Percentiles rank a stretch among this genome's conserved stretches.
Conservation (phyloP, 2,797 vertebrate species). For the Rallus crepitans region DNA sequence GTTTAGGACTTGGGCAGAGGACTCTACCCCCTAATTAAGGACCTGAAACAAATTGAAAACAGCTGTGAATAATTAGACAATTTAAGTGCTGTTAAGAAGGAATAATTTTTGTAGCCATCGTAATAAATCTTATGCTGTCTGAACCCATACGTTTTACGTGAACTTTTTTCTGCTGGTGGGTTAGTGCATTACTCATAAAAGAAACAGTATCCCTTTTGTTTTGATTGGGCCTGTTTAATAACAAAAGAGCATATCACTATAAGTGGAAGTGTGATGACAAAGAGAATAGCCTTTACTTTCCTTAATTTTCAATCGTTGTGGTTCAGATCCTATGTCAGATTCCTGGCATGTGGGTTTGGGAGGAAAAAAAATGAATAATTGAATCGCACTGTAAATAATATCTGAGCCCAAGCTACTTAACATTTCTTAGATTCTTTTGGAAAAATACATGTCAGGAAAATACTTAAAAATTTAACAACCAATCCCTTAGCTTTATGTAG, state of each 20-base stretch:
- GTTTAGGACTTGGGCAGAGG: conserved; percentile 82
- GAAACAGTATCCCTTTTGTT: conserved; percentile 96
- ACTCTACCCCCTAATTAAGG: conserved; percentile 91
- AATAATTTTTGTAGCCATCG: conserved; percentile 95
- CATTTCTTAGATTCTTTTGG: conserved; percentile 17
- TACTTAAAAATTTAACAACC: not conserved
- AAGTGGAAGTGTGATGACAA: conserved; percentile 75
- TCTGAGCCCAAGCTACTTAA: conserved; percentile 17
- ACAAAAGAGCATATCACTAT: conserved; percentile 82
- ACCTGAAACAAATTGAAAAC: conserved; percentile 89
- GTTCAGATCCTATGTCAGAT: conserved; percentile 56
- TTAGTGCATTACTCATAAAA: conserved; percentile 95
- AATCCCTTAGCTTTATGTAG: not conserved
- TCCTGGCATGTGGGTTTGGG: conserved; percentile 33
- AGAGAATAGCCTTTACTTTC: conserved; percentile 62
- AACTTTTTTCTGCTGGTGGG: conserved; percentile 84
- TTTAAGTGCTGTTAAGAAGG: conserved; percentile 95
- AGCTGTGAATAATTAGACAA: conserved; percentile 99
- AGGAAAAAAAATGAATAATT: not conserved
- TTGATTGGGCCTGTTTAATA: conserved; percentile 91
- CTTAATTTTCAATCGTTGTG: conserved; percentile 36
- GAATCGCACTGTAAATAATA: conserved; percentile 52
- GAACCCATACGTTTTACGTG: conserved; percentile 85
- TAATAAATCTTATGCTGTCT: conserved; percentile 99
- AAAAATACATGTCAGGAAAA: not conserved